Evolutionary conservation across 2,113 vertebrate genomes (phyloP).

Genomic region (Apodemus speciosus): DNA sequence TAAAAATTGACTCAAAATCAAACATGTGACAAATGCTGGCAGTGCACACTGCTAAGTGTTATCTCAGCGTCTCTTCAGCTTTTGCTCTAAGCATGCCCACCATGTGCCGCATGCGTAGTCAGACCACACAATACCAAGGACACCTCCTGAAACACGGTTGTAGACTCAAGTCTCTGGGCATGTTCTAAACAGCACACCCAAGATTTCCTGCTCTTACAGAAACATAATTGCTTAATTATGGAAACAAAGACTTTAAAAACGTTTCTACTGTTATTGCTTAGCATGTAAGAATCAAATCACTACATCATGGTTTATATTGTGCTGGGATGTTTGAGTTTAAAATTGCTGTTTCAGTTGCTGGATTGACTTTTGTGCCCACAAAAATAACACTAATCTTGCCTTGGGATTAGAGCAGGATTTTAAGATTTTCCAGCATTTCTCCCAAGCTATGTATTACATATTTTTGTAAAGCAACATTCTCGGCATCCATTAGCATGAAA

Average conservation of each 20-base stretch:
- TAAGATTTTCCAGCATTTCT: neutral
- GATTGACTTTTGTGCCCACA: neutral
- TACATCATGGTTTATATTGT: neutral
- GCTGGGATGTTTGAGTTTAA: neutral
- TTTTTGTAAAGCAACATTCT: neutral
- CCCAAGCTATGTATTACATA: neutral
- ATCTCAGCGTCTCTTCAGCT: neutral
- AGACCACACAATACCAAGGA: too few relatives aligned
- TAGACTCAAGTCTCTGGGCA: neutral
- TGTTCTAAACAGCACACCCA: neutral
- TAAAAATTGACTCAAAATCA: neutral
- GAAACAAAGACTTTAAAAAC: neutral
- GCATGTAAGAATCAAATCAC: neutral
- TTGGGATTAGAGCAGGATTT: neutral
- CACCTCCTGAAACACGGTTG: neutral
- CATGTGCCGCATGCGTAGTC: rapidly evolving
- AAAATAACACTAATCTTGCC: neutral
- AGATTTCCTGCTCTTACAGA: neutral
- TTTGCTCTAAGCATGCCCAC: neutral
- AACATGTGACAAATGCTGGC: neutral
- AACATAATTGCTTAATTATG: neutral
- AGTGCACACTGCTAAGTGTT: neutral
- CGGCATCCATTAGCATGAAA: neutral
- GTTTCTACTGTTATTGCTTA: neutral
- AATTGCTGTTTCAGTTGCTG: neutral